Base-by-base conservation (phyloP, 1,140 invertebrate genomes). In the Leptinotarsa texana region DNA sequence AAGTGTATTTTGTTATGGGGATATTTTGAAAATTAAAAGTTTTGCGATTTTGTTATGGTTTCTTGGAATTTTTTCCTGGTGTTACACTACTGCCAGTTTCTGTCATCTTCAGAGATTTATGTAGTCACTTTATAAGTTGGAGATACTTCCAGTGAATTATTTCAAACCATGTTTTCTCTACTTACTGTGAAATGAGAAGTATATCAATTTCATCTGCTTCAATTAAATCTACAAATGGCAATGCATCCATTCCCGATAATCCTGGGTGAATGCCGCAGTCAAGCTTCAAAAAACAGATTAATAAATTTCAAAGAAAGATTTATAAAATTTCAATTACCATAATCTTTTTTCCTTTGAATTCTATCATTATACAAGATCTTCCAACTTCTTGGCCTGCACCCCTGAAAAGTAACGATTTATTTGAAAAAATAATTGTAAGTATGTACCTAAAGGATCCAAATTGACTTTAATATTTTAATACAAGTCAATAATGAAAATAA, bases 221-320 rank as follows among this genome's bases (percentile, higher is more conserved):
- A 77, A 99, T 97, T 57, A 97, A 88, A 88, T 99, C 98, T 17
- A 99, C 94, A 86, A 98, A 99, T 3, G 98, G 98, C 6, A 99
- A 87, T 22, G 98, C 97, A 86, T 98, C 97, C 92, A 99, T 96
- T 68, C 98, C 98, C 62, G 94, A 94, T 69, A 99, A 87, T 3
- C 98, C 98, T 4, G 98, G 98, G 87, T 99, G 98, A 79, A 99
- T 99, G 1, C 98, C 98, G 88, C 97, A 99, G 84, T 99, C 98
- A 77, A 99, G 87, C 93, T 92, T 80, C 61, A 87, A 82, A 72
- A 67, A 66, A 66, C 63, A 66, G 76, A 73, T n/a, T 11, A 11
- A 42, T 42, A 3, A 42, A 42, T 42, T 42, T 42, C 33, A 42
- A 3, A 42, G 2, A 42, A 42, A 42, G 8, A 57, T 57, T 57